These are phyloP conservation scores for Galleria mellonella DNA, from an alignment of 1,140 invertebrate genomes.

Conservation along the genomic window DNA sequence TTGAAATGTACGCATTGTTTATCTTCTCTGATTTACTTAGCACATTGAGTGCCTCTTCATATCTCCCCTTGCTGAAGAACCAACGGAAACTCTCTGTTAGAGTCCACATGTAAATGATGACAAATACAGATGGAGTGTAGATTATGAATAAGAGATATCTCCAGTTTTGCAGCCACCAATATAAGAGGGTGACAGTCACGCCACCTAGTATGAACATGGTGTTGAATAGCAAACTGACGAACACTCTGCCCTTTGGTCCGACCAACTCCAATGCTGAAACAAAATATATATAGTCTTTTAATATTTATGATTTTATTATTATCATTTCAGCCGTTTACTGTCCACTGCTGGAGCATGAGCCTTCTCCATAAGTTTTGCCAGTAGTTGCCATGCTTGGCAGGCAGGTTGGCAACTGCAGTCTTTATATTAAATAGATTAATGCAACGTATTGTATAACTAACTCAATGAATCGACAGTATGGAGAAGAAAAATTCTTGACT, in stretches of 20 bases:
- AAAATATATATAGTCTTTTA: neutral
- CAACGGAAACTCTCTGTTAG: conserved; percentile 82
- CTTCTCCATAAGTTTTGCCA: too few species aligned
- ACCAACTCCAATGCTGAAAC: conserved; percentile 80
- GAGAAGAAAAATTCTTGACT: too few species aligned
- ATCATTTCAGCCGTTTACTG: too few species aligned
- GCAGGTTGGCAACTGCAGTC: too few species aligned
- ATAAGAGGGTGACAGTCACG: conserved; percentile 79
- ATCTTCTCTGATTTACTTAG: conserved; percentile 78
- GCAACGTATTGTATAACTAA: too few species aligned
- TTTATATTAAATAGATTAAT: too few species aligned
- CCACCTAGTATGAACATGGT: conserved; percentile 84
- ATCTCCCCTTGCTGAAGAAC: conserved; percentile 83
- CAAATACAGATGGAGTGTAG: conserved; percentile 79
- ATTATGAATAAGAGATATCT: conserved; percentile 79
- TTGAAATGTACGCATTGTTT: conserved; percentile 78
- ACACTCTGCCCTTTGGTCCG: conserved; percentile 81
- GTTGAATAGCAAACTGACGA: conserved; percentile 82
- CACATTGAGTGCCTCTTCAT: conserved; percentile 78
- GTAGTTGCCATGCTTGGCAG: too few species aligned
- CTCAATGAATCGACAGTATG: too few species aligned
- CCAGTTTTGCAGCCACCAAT: conserved; percentile 83
- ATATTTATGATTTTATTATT: too few species aligned
- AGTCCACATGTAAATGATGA: conserved; percentile 78
- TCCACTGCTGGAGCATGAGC: too few species aligned